Percentiles rank a stretch among this genome's conserved stretches.
Conservation (phyloP, 2,888 invertebrate species). For the Platerodrilus igneus region DNA sequence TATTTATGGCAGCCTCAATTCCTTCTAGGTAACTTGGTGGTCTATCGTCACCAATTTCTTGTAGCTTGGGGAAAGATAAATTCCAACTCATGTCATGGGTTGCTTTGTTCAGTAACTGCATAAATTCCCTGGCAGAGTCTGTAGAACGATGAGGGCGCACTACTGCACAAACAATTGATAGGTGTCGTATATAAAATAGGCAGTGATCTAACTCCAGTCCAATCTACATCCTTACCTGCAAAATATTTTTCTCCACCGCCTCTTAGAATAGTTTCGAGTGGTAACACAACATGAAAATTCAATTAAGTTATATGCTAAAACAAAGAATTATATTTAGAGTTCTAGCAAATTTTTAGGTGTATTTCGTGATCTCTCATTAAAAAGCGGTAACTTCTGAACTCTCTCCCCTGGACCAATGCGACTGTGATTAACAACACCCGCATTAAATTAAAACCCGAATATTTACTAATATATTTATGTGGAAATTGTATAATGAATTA, state of each 20-base stretch:
- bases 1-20: slow-evolving; percentile 56
- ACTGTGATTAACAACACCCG: slow-evolving; percentile 66
- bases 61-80: slow-evolving; percentile 48
- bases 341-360: slow-evolving; percentile 54
- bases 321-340: slow-evolving; percentile 67
- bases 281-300: slow-evolving; percentile 60
- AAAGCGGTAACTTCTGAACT: slow-evolving; percentile 61
- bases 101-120: slow-evolving; percentile 43
- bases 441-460: too few relatives aligned
- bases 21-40: slow-evolving; percentile 55
- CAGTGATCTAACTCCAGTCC: slow-evolving; percentile 65
- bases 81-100: slow-evolving; percentile 51
- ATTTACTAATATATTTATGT: too few relatives aligned
- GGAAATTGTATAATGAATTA: too few relatives aligned
- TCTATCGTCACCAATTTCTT: slow-evolving; percentile 55
- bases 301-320: slow-evolving; percentile 60
- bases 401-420: slow-evolving; percentile 66
- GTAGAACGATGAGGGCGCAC: slow-evolving; percentile 46
- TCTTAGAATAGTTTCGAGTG: slow-evolving; percentile 59
- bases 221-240: slow-evolving; percentile 64
- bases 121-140: slow-evolving; percentile 47
- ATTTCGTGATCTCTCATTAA: slow-evolving; percentile 58
- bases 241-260: slow-evolving; percentile 31
- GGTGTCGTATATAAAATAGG: slow-evolving; percentile 46
- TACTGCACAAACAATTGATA: slow-evolving; percentile 50